Evolutionary conservation across 2,888 invertebrate species (phyloP).

Genomic region (Lithophane semibrunnea): DNA sequence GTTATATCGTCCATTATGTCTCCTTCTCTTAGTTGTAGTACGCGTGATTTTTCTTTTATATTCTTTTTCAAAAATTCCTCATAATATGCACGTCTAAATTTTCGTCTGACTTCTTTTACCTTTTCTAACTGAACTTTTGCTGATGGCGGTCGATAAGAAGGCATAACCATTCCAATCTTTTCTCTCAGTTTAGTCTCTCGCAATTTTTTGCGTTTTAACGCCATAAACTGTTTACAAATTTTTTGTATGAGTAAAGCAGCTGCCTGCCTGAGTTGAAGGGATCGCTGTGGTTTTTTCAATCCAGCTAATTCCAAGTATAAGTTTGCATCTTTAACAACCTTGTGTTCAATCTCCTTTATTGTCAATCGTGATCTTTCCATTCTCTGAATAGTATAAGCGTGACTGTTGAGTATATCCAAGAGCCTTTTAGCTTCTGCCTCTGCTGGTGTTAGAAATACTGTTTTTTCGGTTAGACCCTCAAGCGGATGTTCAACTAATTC

Average conservation of each 20-base stretch:
- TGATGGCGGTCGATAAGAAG: constrained; percentile 85
- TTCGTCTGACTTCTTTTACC: constrained; percentile 85
- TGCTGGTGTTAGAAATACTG: constrained; percentile 74
- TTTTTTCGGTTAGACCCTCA: constrained; percentile 73
- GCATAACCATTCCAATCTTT: constrained; percentile 90
- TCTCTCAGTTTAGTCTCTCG: constrained; percentile 84
- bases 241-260: constrained; percentile 79
- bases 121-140: constrained; percentile 86
- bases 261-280: constrained; percentile 70
- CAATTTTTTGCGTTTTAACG: constrained; percentile 79
- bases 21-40: constrained; percentile 88
- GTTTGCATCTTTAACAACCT: constrained; percentile 79
- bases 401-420: constrained; percentile 76
- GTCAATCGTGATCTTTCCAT: constrained; percentile 83
- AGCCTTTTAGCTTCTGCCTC: constrained; percentile 75
- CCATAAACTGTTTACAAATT: constrained; percentile 84
- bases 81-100: constrained; percentile 84
- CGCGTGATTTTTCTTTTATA: constrained; percentile 87
- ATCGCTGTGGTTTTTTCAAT: constrained; percentile 78
- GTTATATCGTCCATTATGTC: constrained; percentile 94
- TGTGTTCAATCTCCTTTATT: constrained; percentile 70
- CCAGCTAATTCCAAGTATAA: constrained; percentile 84
- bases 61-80: constrained; percentile 84
- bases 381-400: constrained; percentile 81
- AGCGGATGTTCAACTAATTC: constrained; percentile 74